These are phyloP conservation scores for Ianthella basta DNA, from an alignment of 37 sponge, comb jelly and placozoan genomes.

Conservation along the genomic window DNA sequence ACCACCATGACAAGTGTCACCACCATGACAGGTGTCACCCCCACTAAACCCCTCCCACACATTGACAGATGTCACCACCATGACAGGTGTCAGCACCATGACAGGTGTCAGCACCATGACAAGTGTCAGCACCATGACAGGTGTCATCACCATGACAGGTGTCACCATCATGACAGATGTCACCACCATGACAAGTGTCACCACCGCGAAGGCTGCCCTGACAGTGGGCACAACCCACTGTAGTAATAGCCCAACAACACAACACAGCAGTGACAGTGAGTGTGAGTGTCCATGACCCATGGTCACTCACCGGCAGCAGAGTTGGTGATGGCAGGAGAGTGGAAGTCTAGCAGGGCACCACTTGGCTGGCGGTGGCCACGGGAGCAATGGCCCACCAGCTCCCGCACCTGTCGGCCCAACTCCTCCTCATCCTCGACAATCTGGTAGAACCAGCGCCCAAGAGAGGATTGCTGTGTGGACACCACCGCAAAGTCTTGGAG, in stretches of 20 bases:
- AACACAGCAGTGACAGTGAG: no score
- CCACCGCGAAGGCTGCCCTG: neutral
- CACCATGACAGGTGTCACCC: neutral
- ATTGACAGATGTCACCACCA: neutral
- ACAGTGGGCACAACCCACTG: no score
- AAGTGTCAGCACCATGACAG: neutral
- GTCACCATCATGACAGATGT: neutral
- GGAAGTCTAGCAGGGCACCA: slow-evolving; percentile 50
- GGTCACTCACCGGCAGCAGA: slow-evolving; percentile 53
- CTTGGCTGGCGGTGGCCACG: slow-evolving; percentile 54
- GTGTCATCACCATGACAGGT: neutral
- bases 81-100: neutral
- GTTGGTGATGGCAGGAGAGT: slow-evolving; percentile 40
- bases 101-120: neutral
- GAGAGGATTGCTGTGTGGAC: neutral
- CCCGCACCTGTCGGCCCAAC: slow-evolving; percentile 16
- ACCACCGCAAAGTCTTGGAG: neutral
- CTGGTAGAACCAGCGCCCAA: slow-evolving; percentile 21
- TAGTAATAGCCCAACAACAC: no score
- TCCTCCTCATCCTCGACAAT: slow-evolving; percentile 41
- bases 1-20: slow-evolving; percentile 2
- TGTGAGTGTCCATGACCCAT: no score
- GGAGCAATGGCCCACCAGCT: slow-evolving; percentile 60
- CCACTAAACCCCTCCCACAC: no score
- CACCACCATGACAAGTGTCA: neutral